A percentile compares a stretch with the other conserved stretches of the same genome.
phyloP scores from a whole-genome alignment of 2,888 invertebrate species.

The Microctonus aethiopoides region DNA sequence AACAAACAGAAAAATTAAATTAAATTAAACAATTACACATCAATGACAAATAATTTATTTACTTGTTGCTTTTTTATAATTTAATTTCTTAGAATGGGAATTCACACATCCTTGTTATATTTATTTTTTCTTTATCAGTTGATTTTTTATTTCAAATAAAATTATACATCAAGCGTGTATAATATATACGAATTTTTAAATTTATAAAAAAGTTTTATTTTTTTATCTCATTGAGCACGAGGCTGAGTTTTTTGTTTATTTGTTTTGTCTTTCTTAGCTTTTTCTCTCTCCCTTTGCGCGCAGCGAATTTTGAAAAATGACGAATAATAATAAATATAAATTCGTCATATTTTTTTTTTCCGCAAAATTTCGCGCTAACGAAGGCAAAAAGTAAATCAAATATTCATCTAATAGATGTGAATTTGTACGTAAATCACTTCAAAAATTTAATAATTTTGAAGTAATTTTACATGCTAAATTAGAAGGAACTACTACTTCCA shows the following conservation, averaged over 20 bases:
- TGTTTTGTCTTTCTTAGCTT: conserved; percentile 41
- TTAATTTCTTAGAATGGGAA: not conserved
- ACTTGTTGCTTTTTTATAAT: not conserved
- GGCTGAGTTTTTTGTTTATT: conserved; percentile 43
- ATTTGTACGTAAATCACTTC: not conserved
- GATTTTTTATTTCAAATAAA: not conserved
- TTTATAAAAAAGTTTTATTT: conserved; percentile 23
- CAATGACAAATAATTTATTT: not conserved
- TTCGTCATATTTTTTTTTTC: not conserved
- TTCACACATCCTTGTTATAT: too few species aligned
- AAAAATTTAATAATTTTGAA: too few species aligned
- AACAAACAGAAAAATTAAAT: not conserved
- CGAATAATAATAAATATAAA: not conserved
- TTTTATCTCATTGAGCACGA: conserved; percentile 45
- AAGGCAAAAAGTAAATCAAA: not conserved
- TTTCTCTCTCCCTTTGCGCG: conserved; percentile 52
- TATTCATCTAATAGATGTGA: not conserved
- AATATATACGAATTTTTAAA: not conserved
- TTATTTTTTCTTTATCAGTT: not conserved
- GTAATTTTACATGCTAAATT: not conserved
- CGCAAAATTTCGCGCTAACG: not conserved
- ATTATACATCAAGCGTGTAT: not conserved
- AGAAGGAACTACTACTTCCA: not conserved
- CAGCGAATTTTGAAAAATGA: conserved; percentile 9
- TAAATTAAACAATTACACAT: not conserved